These are phyloP conservation scores for Leptopilina syphax DNA, from an alignment of 2,888 invertebrate species.

Conservation along the genomic window DNA sequence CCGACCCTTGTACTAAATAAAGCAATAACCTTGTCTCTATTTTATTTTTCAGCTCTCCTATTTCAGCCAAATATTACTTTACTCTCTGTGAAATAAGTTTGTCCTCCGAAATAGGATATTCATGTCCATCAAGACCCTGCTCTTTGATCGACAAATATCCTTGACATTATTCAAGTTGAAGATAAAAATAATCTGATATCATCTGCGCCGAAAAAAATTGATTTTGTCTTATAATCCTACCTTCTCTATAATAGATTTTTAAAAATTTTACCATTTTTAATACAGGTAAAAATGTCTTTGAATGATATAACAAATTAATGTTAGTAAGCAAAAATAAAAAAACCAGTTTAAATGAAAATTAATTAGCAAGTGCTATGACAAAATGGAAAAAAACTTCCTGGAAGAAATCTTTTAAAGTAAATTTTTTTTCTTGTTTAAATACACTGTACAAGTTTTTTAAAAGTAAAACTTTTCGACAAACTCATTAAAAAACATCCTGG, in stretches of 20 bases:
- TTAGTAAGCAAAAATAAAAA: no score
- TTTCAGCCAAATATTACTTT: not conserved
- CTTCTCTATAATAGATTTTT: no score
- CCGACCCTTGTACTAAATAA: conserved; percentile 5
- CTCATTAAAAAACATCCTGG: conserved; percentile 24
- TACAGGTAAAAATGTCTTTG: no score
- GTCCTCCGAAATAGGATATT: conserved; percentile 16
- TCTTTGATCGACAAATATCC: no score
- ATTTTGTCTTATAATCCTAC: no score
- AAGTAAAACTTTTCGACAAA: conserved; percentile 23
- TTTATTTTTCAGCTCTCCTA: not conserved
- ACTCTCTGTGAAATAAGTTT: not conserved
- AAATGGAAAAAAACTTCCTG: not conserved
- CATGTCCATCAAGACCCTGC: no score
- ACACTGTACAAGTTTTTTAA: conserved; percentile 7
- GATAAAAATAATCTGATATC: no score
- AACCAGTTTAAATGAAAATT: not conserved
- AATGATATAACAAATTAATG: no score
- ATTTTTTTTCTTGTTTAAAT: not conserved
- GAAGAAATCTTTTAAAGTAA: not conserved
- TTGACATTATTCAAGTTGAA: no score
- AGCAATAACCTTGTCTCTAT: conserved; percentile 24
- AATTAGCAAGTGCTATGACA: not conserved
- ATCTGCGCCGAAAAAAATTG: no score
- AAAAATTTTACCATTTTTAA: no score